Percentiles rank a stretch among this genome's conserved stretches.
These are phyloP conservation scores for Amorpha juglandis DNA, from an alignment of 2,888 invertebrate species.

Conservation along the genomic window DNA sequence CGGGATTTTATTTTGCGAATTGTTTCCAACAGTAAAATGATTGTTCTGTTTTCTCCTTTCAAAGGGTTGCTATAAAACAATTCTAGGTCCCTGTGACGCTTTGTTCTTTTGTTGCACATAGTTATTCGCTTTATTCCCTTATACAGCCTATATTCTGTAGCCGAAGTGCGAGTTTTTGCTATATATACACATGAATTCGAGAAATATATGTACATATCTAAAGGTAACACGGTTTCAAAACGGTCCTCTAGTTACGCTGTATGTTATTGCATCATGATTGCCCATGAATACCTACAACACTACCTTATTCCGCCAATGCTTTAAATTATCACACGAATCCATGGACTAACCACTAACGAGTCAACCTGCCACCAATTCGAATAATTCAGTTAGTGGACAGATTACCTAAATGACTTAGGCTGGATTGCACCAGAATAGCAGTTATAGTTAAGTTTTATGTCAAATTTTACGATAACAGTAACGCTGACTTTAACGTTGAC, in stretches of 20 bases:
- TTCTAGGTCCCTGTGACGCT: not conserved
- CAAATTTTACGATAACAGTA: too few relatives aligned
- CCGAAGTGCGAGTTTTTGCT: too few relatives aligned
- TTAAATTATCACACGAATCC: not conserved
- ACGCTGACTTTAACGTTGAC: too few relatives aligned
- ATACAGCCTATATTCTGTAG: not conserved
- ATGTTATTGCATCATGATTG: too few relatives aligned
- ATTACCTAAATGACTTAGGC: not conserved
- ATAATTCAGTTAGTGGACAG: constrained; percentile 6
- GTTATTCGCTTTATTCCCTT: not conserved
- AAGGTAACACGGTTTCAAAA: too few relatives aligned
- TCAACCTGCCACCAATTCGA: not conserved
- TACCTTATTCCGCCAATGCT: not conserved
- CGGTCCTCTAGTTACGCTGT: too few relatives aligned
- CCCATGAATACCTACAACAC: too few relatives aligned
- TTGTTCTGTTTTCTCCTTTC: constrained; percentile 10
- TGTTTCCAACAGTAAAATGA: constrained; percentile 21
- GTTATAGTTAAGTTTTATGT: too few relatives aligned
- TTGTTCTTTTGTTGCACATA: not conserved
- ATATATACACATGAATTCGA: too few relatives aligned
- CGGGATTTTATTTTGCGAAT: constrained; percentile 17
- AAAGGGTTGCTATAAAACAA: not conserved
- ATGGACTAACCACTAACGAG: not conserved
- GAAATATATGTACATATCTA: too few relatives aligned
- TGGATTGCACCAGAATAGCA: too few relatives aligned